Conservation (phyloP, 1,140 invertebrate species). For the Listronotus oregonensis region DNA sequence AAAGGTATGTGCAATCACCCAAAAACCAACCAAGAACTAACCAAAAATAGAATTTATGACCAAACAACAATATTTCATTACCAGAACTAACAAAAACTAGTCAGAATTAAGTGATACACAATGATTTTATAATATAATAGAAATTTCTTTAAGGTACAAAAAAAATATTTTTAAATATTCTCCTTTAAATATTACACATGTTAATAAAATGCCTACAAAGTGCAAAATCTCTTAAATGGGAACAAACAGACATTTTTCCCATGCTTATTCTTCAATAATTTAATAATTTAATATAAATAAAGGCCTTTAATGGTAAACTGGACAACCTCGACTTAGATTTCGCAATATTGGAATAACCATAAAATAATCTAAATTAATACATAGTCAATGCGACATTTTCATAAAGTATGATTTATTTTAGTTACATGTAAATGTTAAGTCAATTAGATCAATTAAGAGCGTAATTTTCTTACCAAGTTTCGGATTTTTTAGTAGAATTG, state of each 20-base stretch:
- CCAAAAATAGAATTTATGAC: too few relatives aligned
- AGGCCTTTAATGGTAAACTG: constrained; percentile 10
- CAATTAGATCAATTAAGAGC: constrained; percentile 26
- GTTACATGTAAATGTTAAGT: constrained; percentile 21
- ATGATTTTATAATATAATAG: too few relatives aligned
- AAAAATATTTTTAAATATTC: too few relatives aligned
- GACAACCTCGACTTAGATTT: constrained; percentile 26
- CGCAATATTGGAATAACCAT: constrained; percentile 18
- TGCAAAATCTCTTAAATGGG: too few relatives aligned
- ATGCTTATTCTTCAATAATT: constrained; percentile 6
- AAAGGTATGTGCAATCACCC: too few relatives aligned
- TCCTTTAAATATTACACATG: too few relatives aligned
- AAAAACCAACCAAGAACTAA: too few relatives aligned
- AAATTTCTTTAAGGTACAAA: too few relatives aligned
- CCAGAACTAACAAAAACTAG: too few relatives aligned
- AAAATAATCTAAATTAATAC: constrained; percentile 20
- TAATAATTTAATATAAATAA: constrained; percentile 23
- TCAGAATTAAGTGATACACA: too few relatives aligned
- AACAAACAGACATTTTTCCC: constrained; percentile 1
- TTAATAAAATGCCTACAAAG: too few relatives aligned
- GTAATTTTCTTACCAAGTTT: not conserved
- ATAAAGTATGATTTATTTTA: constrained; percentile 22
- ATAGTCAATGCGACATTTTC: constrained; percentile 26
- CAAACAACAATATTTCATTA: too few relatives aligned
- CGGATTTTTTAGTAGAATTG: not conserved